phyloP scores from a whole-genome alignment of 2,888 invertebrate genomes.

The Troides oblongomaculatus region DNA sequence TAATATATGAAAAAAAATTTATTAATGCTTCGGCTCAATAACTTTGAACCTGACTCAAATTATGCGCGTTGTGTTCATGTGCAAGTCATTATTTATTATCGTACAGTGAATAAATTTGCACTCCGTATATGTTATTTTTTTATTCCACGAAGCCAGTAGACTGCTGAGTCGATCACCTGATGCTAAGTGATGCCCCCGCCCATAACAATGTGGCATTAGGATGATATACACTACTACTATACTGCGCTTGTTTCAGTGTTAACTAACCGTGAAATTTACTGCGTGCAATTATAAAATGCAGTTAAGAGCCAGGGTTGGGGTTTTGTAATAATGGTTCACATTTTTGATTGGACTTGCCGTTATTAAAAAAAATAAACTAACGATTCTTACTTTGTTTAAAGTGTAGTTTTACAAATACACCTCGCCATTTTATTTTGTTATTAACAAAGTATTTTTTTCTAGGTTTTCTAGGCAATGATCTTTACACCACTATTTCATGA shows the following conservation, averaged over 20 bases:
- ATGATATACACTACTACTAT: too few relatives aligned
- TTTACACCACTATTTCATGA: too few relatives aligned
- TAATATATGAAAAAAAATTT: not conserved
- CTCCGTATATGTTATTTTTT: constrained; percentile 1
- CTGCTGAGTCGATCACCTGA: too few relatives aligned
- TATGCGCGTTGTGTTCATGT: constrained; percentile 5
- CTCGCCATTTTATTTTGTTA: too few relatives aligned
- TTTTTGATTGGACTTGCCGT: not conserved
- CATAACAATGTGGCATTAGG: too few relatives aligned
- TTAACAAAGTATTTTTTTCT: too few relatives aligned
- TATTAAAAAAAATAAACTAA: too few relatives aligned
- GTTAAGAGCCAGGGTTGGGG: constrained; percentile 11
- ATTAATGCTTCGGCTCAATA: constrained; percentile 4
- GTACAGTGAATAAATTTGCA: constrained; percentile 15
- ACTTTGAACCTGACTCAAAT: constrained; percentile 17
- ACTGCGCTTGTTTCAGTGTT: not conserved
- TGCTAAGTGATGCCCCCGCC: too few relatives aligned
- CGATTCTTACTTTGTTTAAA: too few relatives aligned
- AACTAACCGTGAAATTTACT: constrained; percentile 21
- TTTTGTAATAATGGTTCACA: not conserved
- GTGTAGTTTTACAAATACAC: too few relatives aligned
- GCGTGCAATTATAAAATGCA: constrained; percentile 19
- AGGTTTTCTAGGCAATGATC: too few relatives aligned
- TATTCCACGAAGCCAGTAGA: too few relatives aligned
- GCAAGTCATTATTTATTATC: constrained; percentile 19